Conservation (phyloP, 2,113 vertebrate species). For the Misgurnus anguillicaudatus region DNA sequence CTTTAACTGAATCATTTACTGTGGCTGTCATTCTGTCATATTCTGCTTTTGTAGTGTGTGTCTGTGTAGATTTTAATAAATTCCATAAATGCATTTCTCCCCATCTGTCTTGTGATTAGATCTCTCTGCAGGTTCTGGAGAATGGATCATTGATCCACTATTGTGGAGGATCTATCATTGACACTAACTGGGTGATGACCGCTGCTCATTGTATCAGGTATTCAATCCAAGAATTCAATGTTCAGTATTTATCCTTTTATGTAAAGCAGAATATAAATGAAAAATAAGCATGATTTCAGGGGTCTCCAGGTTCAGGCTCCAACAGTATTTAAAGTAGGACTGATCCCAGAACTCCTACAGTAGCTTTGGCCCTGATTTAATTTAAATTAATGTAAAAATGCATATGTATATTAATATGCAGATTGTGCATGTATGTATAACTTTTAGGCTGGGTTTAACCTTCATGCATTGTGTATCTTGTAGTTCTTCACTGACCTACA, state of each 20-base stretch:
- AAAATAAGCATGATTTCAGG: no score
- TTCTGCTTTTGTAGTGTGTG: no score
- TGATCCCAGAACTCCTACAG: no score
- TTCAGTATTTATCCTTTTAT: background rate
- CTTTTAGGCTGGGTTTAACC: background rate
- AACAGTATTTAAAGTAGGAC: no score
- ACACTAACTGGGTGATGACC: conserved; percentile 81
- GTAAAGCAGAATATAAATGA: no score
- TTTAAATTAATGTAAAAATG: no score
- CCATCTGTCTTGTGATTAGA: conserved; percentile 54
- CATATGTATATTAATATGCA: no score
- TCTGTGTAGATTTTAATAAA: no score
- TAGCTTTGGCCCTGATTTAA: no score
- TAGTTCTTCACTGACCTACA: conserved; percentile 79
- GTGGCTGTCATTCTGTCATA: background rate
- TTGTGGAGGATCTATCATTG: conserved; percentile 79
- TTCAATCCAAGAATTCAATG: background rate
- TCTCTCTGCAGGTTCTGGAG: conserved; percentile 77
- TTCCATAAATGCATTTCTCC: background rate
- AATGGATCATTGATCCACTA: conserved; percentile 73
- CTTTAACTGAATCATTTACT: no score
- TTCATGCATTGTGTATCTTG: background rate
- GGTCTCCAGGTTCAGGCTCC: no score
- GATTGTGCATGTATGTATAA: no score
- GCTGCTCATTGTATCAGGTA: conserved; percentile 84